Conservation (phyloP, 1,140 invertebrate genomes). For the Macrocentrus cingulum region DNA sequence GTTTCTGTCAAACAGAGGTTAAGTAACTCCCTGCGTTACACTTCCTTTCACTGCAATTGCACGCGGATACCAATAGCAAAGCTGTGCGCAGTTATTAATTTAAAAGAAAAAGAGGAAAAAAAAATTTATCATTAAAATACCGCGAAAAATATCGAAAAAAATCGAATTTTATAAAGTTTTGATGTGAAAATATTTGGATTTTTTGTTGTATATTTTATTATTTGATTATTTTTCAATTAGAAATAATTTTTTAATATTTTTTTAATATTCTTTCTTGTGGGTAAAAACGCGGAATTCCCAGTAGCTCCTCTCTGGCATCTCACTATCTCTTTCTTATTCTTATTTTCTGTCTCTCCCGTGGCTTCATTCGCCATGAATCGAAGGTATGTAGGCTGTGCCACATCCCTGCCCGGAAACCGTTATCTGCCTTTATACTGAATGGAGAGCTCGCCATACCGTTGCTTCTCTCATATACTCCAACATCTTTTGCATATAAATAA, state of each 20-base stretch:
- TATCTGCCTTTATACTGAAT: conserved; percentile 53
- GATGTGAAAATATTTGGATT: too few relatives aligned
- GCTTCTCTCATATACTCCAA: conserved; percentile 39
- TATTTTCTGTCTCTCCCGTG: not conserved
- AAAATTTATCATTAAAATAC: not conserved
- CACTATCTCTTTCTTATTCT: not conserved
- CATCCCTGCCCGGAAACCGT: conserved; percentile 58
- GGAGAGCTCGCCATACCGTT: conserved; percentile 39
- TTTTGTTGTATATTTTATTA: too few relatives aligned
- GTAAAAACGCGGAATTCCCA: conserved; percentile 1
- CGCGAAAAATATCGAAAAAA: too few relatives aligned
- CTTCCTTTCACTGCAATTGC: conserved; percentile 43
- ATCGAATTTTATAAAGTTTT: too few relatives aligned
- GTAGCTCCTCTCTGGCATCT: not conserved
- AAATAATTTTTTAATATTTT: too few relatives aligned
- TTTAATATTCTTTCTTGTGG: too few relatives aligned
- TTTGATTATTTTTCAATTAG: too few relatives aligned
- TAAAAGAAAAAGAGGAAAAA: too few relatives aligned
- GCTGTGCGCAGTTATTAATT: too few relatives aligned
- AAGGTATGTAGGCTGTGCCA: conserved; percentile 58
- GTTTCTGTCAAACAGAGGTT: conserved; percentile 48
- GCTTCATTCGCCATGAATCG: conserved; percentile 36
- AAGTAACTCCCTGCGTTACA: conserved; percentile 43
- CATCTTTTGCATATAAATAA: conserved; percentile 31
- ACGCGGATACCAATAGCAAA: not conserved